Conservation (phyloP, 2,888 invertebrate genomes). For the Patella ulyssiponensis region DNA sequence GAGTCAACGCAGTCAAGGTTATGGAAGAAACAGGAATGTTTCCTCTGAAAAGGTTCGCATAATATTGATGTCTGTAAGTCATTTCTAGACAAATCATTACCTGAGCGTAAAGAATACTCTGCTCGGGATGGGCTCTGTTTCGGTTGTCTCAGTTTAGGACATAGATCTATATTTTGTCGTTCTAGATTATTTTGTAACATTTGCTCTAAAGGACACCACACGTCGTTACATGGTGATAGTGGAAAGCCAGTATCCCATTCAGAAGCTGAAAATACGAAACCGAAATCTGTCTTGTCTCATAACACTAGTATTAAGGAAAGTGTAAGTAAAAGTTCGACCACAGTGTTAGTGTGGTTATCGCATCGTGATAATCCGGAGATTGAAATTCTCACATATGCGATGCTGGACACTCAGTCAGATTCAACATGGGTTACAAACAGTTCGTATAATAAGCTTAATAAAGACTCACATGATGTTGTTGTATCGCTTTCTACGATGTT, state of each 20-base stretch:
- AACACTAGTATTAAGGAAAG: background rate
- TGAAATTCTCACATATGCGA: slow-evolving; percentile 40
- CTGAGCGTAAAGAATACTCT: slow-evolving; percentile 19
- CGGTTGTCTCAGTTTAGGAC: slow-evolving; percentile 42
- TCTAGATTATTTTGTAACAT: slow-evolving; percentile 22
- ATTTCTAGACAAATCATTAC: slow-evolving; percentile 9
- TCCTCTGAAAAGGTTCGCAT: slow-evolving; percentile 8
- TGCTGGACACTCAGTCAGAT: slow-evolving; percentile 43
- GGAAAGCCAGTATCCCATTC: background rate
- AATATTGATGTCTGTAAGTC: slow-evolving; percentile 13
- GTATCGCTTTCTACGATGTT: background rate
- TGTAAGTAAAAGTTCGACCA: slow-evolving; percentile 25
- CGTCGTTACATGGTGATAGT: slow-evolving; percentile 16
- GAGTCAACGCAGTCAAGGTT: background rate
- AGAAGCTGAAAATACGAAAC: background rate
- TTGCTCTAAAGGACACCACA: slow-evolving; percentile 25
- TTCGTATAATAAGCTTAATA: too few species aligned
- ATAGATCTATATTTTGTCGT: slow-evolving; percentile 31
- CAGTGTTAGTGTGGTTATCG: slow-evolving; percentile 36
- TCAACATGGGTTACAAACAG: slow-evolving; percentile 25
- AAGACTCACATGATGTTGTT: too few species aligned
- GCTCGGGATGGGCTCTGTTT: slow-evolving; percentile 20
- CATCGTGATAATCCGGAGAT: slow-evolving; percentile 24
- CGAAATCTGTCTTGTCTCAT: slow-evolving; percentile 9
- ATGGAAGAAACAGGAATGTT: background rate